These are phyloP conservation scores for Tympanoctomys barrerae DNA, from an alignment of 2,797 vertebrate species.

Conservation along the genomic window DNA sequence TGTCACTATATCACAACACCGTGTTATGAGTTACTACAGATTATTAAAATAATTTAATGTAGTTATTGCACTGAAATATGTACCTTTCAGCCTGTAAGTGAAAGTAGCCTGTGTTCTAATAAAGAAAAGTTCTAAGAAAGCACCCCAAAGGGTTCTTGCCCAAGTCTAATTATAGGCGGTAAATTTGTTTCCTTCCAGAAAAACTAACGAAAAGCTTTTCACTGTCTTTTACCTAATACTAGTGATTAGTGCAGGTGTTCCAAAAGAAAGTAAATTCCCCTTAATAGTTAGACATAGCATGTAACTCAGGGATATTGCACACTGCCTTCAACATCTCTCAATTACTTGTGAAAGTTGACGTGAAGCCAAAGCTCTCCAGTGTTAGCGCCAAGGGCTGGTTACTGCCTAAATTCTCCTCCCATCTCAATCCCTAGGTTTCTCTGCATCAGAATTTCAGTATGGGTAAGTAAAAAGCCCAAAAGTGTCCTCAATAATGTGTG, in stretches of 20 bases:
- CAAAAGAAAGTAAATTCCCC: slow-evolving; percentile 69
- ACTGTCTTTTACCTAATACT: slow-evolving; percentile 65
- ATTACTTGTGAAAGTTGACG: slow-evolving; percentile 62
- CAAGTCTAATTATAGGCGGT: slow-evolving; percentile 84
- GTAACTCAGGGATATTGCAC: slow-evolving; percentile 77
- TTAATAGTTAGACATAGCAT: slow-evolving; percentile 66
- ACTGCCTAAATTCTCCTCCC: slow-evolving; percentile 44
- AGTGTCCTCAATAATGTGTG: slow-evolving; percentile 3
- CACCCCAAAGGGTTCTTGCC: slow-evolving; percentile 78
- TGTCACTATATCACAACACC: slow-evolving; percentile 69
- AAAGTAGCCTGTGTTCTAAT: slow-evolving; percentile 77
- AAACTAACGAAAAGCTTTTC: slow-evolving; percentile 79
- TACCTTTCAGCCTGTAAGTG: slow-evolving; percentile 63
- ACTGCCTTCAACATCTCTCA: slow-evolving; percentile 79
- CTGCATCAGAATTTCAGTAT: slow-evolving; percentile 15
- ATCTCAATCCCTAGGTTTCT: slow-evolving; percentile 13
- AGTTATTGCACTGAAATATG: slow-evolving; percentile 76
- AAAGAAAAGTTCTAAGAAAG: slow-evolving; percentile 75
- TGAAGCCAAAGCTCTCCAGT: slow-evolving; percentile 1
- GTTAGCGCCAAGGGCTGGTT: not conserved
- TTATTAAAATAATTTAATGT: slow-evolving; percentile 84
- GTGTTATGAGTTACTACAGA: slow-evolving; percentile 76
- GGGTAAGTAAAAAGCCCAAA: not conserved
- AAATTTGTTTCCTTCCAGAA: slow-evolving; percentile 83
- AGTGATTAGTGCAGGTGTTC: slow-evolving; percentile 77